phyloP scores from a whole-genome alignment of 2,888 invertebrate genomes.

The Nomada ruficornis region DNA sequence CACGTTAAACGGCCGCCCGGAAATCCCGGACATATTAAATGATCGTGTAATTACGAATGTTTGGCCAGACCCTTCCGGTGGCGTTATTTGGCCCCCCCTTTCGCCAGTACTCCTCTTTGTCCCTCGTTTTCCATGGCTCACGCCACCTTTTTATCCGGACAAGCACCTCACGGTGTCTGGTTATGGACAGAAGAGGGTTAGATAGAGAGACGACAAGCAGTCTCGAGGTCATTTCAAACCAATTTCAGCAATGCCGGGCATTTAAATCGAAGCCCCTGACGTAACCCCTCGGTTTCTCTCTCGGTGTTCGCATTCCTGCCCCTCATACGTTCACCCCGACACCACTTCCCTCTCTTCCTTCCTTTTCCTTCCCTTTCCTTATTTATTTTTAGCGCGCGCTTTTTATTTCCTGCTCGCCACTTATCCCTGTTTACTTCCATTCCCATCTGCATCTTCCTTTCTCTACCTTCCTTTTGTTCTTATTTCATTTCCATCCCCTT shows the following conservation, averaged over 20 bases:
- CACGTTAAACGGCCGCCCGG: constrained; percentile 29
- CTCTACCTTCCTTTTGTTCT: not conserved
- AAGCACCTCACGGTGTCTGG: constrained; percentile 49
- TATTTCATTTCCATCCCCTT: not conserved
- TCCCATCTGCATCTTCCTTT: not conserved
- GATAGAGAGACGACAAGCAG: constrained; percentile 69
- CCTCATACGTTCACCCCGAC: constrained; percentile 3
- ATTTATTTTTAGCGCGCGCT: not conserved
- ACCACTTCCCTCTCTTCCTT: not conserved
- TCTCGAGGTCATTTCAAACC: constrained; percentile 76
- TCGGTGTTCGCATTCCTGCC: constrained; percentile 62
- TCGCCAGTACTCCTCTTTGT: constrained; percentile 15
- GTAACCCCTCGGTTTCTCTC: constrained; percentile 63
- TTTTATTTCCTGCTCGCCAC: not conserved
- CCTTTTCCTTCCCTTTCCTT: not conserved
- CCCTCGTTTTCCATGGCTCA: constrained; percentile 17
- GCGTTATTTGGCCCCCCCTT: not conserved
- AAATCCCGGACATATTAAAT: constrained; percentile 52
- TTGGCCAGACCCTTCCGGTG: constrained; percentile 27
- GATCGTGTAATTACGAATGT: constrained; percentile 59
- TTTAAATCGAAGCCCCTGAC: constrained; percentile 79
- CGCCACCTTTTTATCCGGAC: constrained; percentile 47
- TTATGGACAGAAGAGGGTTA: constrained; percentile 37
- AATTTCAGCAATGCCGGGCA: constrained; percentile 80
- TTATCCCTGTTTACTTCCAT: constrained; percentile 11